Conservation (phyloP, 2,888 invertebrate genomes). For the Pantelozetes paolii region DNA sequence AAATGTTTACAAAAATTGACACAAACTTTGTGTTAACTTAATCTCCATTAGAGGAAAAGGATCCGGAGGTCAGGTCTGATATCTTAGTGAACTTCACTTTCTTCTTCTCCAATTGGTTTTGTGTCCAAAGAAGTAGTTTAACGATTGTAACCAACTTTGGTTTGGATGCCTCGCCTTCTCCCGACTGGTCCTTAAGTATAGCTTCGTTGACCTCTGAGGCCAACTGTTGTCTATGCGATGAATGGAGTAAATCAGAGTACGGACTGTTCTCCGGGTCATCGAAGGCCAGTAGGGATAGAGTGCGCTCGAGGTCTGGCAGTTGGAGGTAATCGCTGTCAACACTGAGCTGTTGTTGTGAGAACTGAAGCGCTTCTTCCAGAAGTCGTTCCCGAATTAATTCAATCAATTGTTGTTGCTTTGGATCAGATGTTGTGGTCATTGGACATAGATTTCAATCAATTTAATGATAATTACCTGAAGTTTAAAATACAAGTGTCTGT, state of each 20-base stretch:
- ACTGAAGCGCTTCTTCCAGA: slow-evolving; percentile 80
- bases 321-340: slow-evolving; percentile 75
- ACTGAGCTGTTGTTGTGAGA: slow-evolving; percentile 82
- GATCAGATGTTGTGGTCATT: neutral
- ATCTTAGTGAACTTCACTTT: slow-evolving; percentile 93
- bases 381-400: slow-evolving; percentile 78
- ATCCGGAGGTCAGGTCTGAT: slow-evolving; percentile 69
- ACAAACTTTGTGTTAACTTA: neutral
- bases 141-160: slow-evolving; percentile 85
- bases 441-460: slow-evolving; percentile 25
- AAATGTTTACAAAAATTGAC: neutral
- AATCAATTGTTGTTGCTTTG: slow-evolving; percentile 78
- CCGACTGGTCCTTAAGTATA: slow-evolving; percentile 82
- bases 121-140: slow-evolving; percentile 91
- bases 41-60: slow-evolving; percentile 35
- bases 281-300: slow-evolving; percentile 89
- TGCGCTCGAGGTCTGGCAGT: slow-evolving; percentile 77
- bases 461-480: slow-evolving; percentile 63
- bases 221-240: slow-evolving; percentile 87
- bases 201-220: slow-evolving; percentile 96
- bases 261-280: slow-evolving; percentile 92
- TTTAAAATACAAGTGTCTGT: slow-evolving; percentile 91
- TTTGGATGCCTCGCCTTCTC: slow-evolving; percentile 74
- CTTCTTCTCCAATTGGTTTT: slow-evolving; percentile 87
- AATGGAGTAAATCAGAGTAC: slow-evolving; percentile 86